Evolutionary conservation across 2,113 vertebrate genomes (phyloP), one percentile per base, ranked within the genome.

Genomic region (Alethe diademata): DNA sequence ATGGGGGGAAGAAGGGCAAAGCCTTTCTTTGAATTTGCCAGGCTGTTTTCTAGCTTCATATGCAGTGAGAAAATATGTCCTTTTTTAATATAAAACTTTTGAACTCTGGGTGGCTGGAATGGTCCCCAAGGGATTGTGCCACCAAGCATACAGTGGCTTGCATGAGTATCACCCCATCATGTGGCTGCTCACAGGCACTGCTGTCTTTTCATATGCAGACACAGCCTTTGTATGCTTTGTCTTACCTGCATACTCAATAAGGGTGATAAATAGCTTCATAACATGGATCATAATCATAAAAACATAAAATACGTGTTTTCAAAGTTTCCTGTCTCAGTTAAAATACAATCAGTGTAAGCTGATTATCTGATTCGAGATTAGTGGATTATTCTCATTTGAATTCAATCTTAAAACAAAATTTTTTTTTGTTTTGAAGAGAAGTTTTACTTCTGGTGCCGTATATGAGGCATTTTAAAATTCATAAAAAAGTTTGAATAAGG

Each of bases 101-200:
- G 65, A 14, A 33, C 11, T 61, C 2, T 33, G 9, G 23, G n/a
- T 60, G 35, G 33, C 16, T 45, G 22, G 14, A 31, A 51, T 36
- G 8, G 28, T 31, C 12, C 18, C 12, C 20, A 72, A 53, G 26
- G 12, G 56, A 22, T 9, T 45, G 43, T 29, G 26, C 8, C 11
- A 50, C 16, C 23, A 38, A 53, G 17, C 7, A 4, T 42, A 23
- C 11, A 33, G 7, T 19, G 8, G 3, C 5, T 54, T 36, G 5
- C 12, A 7, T 26, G 8, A 29, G 1, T 50, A 19, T 43, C 33
- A 58, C 25, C 2, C 0, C 5, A 53, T 20, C 18, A 35, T 19
- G 4, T 19, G 28, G 26, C 45, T 73, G 11, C 33, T 54, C 45
- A 36, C 12, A 40, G 23, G 5, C 14, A 17, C 14, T 64, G 40